Evolutionary conservation across 2,113 vertebrate genomes (phyloP), one percentile per base, ranked within the genome.

Genomic region (Pipra filicauda): DNA sequence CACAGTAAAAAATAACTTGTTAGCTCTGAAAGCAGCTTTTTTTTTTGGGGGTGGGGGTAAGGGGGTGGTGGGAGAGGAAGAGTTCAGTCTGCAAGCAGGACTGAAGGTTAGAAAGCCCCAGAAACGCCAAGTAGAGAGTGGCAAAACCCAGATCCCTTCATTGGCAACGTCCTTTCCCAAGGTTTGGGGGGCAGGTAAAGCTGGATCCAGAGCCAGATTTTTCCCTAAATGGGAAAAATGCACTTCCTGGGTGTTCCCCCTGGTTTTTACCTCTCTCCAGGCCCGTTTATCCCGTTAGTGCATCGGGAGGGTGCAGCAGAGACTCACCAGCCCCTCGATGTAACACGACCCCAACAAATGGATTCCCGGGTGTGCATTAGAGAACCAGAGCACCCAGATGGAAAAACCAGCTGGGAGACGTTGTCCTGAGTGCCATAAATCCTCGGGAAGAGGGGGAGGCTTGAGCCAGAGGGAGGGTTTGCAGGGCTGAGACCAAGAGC

Each of bases 231-330:
- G 2, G 5, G 12, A 41, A 41, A 41, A 41, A 41, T 8, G 41
- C 22, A 0, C 62, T 79, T 92, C 74, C 4, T 2, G 10, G 11
- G 22, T 61, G 62, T 75, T 35, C 69, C 51, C 20, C 8, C 37
- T 65, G 91, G 64, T 89, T 96, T 96, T 96, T 93, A 41, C 84
- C 81, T 70, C 89, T 94, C 89, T 91, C 89, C 31, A 12, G 48
- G 41, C 4, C 19, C 7, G 3, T 57, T 93, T 71, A 41, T 43
- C 80, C 65, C 12, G 39, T 96, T 96, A 95, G 93, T 41, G 37
- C 65, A 18, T 96, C 90, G 92, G 72, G 88, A 90, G 72, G 73
- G 69, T 2, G 43, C 73, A 35, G 93, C 35, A 54, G 74, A 51
- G 58, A 65, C 4, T 73, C 57, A 17, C 77, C 85, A 75, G 91